These are phyloP conservation scores for Macrochelys suwanniensis DNA, from an alignment of 2,797 vertebrate genomes.

Conservation along the genomic window DNA sequence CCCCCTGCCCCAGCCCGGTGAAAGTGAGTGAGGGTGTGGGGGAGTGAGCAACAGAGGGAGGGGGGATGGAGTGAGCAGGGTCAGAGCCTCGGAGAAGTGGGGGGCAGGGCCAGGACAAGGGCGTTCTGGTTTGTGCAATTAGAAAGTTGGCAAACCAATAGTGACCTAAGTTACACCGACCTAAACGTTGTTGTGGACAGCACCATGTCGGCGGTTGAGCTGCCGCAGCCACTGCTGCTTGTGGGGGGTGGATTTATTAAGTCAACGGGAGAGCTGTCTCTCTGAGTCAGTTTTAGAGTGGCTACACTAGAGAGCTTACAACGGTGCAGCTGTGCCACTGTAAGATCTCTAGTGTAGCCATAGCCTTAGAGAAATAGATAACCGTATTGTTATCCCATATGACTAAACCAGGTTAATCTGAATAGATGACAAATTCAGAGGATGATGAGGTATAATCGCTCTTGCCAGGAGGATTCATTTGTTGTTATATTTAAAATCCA, in stretches of 20 bases:
- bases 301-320: no score
- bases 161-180: neutral
- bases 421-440: neutral
- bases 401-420: neutral
- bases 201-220: neutral
- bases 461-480: neutral
- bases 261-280: neutral
- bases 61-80: no score
- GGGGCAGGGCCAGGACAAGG: no score
- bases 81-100: no score
- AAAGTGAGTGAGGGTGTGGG: no score
- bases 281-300: no score
- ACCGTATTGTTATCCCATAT: neutral
- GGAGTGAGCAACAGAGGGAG: no score
- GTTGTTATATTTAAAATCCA: neutral
- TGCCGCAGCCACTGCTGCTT: neutral
- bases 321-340: neutral
- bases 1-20: no score
- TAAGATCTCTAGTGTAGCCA: neutral
- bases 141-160: no score
- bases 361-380: neutral
- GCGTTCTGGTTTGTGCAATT: no score
- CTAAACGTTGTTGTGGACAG: neutral
- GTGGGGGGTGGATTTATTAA: neutral
- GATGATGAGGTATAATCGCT: neutral